Conservation (phyloP, 2,113 vertebrate species). For the Chelonoidis abingdonii region DNA sequence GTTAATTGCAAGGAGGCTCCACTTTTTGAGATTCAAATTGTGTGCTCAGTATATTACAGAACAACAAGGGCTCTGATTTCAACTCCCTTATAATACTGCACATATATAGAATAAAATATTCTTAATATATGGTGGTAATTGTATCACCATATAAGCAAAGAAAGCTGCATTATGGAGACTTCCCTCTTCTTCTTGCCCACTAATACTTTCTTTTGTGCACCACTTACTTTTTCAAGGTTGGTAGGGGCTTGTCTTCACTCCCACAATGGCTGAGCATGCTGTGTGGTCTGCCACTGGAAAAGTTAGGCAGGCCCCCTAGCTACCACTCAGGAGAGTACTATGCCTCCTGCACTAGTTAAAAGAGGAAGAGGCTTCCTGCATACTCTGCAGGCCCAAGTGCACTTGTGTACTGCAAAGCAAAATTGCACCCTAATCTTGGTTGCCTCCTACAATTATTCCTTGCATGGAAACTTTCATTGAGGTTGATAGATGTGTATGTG, state of each 20-base stretch:
- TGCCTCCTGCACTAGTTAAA: not conserved
- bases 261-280: not conserved
- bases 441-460: not conserved
- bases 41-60: constrained; percentile 42
- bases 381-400: not conserved
- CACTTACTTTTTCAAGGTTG: not conserved
- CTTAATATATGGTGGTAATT: constrained; percentile 5
- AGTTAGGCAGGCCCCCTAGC: not conserved
- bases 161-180: not conserved
- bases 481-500: not conserved
- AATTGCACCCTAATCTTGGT: not conserved
- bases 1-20: constrained; percentile 63
- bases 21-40: constrained; percentile 47
- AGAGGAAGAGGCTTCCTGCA: not conserved
- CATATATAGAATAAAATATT: not conserved
- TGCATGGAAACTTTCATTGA: not conserved
- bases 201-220: not conserved
- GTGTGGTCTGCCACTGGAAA: not conserved
- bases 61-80: not conserved
- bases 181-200: not conserved
- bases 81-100: not conserved
- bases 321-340: accelerated
- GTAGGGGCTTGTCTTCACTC: not conserved
- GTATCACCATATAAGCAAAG: not conserved
- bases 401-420: not conserved